Evolutionary conservation across 2,113 vertebrate species (phyloP).

Genomic region (Puntigrus tetrazona): DNA sequence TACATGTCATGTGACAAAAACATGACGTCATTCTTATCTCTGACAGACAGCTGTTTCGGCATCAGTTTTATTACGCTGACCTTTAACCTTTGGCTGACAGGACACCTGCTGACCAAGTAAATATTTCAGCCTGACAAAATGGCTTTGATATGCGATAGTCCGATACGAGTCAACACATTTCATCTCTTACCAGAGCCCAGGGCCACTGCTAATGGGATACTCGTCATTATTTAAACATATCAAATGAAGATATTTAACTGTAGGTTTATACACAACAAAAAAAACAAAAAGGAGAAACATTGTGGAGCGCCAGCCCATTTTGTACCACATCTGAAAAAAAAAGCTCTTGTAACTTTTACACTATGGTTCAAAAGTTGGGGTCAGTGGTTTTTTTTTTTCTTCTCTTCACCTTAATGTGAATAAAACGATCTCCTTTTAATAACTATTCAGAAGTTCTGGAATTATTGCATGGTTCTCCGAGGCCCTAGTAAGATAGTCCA

Average conservation of each 20-base stretch:
- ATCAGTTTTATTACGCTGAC: background rate
- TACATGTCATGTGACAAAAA: background rate
- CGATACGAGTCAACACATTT: background rate
- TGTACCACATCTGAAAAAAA: background rate
- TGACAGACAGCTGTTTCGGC: background rate
- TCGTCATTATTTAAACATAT: background rate
- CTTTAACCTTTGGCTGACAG: conserved; percentile 1
- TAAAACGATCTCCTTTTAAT: too few relatives aligned
- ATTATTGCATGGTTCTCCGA: too few relatives aligned
- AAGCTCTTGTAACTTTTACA: too few relatives aligned
- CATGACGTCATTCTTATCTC: background rate
- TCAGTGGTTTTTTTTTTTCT: too few relatives aligned
- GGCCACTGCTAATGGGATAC: background rate
- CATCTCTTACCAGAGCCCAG: background rate
- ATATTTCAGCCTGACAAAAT: conserved; percentile 2
- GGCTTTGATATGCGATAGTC: conserved; percentile 42
- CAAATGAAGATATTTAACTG: background rate
- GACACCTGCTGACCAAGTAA: conserved; percentile 17
- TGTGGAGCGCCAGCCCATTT: background rate
- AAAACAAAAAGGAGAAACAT: background rate
- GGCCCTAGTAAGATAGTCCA: too few relatives aligned
- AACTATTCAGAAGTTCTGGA: too few relatives aligned
- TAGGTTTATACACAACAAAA: background rate
- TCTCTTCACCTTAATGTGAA: too few relatives aligned
- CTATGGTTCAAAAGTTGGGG: too few relatives aligned